These are phyloP conservation scores for Xestia xanthographa DNA, from an alignment of 2,888 invertebrate species.

Conservation along the genomic window DNA sequence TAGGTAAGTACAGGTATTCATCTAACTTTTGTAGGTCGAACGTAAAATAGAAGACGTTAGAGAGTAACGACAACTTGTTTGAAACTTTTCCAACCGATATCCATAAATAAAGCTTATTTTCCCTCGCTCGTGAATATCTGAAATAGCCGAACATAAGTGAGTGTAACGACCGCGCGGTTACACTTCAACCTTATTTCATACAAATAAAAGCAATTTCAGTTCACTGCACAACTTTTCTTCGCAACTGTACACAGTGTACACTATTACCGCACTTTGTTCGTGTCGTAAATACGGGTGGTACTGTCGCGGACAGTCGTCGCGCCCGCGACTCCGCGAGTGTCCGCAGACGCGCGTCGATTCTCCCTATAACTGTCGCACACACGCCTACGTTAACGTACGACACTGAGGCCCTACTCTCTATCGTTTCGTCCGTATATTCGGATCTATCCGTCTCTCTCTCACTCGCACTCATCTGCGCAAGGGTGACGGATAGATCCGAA, in stretches of 20 bases:
- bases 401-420: too few relatives aligned
- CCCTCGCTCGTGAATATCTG: slow-evolving; percentile 2
- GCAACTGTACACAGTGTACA: slow-evolving; percentile 34
- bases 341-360: not conserved
- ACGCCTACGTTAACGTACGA: slow-evolving; percentile 9
- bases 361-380: slow-evolving; percentile 10
- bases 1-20: slow-evolving; percentile 4
- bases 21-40: slow-evolving; percentile 27
- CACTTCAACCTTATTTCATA: slow-evolving; percentile 49
- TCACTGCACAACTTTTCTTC: slow-evolving; percentile 34
- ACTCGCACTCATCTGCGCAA: too few relatives aligned
- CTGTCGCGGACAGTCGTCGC: slow-evolving; percentile 6
- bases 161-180: slow-evolving; percentile 31
- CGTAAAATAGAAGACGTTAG: slow-evolving; percentile 29
- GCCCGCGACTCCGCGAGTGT: too few relatives aligned
- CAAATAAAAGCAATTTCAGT: slow-evolving; percentile 36
- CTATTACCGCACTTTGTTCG: slow-evolving; percentile 24
- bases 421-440: too few relatives aligned
- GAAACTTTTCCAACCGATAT: not conserved
- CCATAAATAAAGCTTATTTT: not conserved
- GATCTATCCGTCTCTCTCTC: too few relatives aligned
- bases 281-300: slow-evolving; percentile 24
- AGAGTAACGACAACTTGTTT: slow-evolving; percentile 28
- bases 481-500: too few relatives aligned
- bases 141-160: slow-evolving; percentile 8